These are phyloP conservation scores for Pampus argenteus DNA, from an alignment of 2,797 vertebrate genomes.

Conservation along the genomic window DNA sequence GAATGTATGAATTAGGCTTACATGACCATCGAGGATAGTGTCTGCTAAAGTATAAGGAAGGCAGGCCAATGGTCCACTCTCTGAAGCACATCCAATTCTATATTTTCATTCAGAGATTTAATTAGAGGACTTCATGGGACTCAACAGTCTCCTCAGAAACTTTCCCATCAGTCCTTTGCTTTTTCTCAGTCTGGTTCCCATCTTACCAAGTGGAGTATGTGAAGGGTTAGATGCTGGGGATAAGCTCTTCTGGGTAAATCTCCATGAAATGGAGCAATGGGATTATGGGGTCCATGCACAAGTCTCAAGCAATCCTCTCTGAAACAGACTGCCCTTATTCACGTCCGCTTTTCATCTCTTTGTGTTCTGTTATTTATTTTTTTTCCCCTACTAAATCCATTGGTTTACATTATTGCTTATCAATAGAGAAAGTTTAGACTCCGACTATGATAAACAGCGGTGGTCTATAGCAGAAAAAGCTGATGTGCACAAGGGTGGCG, in stretches of 20 bases:
- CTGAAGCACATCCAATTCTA: constrained; percentile 3
- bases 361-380: constrained; percentile 45
- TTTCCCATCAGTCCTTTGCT: constrained; percentile 55
- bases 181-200: constrained; percentile 84
- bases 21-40: background rate
- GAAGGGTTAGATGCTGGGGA: constrained; percentile 84
- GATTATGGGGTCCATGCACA: constrained; percentile 86
- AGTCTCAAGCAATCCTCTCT: constrained; percentile 78
- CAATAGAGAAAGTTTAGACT: constrained; percentile 9
- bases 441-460: background rate
- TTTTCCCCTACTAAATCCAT: constrained; percentile 19
- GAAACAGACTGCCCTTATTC: constrained; percentile 57
- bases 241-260: constrained; percentile 88
- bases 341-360: constrained; percentile 62
- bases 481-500: background rate
- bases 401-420: constrained; percentile 8
- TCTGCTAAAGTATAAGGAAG: background rate
- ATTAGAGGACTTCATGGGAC: constrained; percentile 38
- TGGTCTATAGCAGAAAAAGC: background rate
- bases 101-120: constrained; percentile 26
- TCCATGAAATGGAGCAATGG: constrained; percentile 92
- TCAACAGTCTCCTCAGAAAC: constrained; percentile 37
- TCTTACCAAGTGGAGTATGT: constrained; percentile 90
- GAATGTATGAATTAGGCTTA: background rate
- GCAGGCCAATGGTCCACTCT: background rate